Conservation (phyloP, 2,113 vertebrate species). For the Dasyprocta punctata region DNA sequence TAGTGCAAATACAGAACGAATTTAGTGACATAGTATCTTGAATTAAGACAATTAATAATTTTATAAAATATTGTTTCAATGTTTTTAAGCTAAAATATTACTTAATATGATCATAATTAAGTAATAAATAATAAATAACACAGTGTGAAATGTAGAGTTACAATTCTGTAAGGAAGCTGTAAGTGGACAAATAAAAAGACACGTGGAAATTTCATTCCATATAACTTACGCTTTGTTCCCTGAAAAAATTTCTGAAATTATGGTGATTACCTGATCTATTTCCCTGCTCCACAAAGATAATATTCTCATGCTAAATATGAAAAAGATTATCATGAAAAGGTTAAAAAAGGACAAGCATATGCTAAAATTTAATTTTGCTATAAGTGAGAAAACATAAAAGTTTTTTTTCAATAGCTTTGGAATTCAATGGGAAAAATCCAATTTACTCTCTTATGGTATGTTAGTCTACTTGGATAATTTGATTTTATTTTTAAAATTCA, state of each 20-base stretch:
- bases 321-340: neutral
- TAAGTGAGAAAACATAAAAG: neutral
- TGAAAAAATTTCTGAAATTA: neutral
- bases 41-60: no score
- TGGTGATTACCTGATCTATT: neutral
- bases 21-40: neutral
- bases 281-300: no score
- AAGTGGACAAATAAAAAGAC: no score
- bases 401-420: neutral
- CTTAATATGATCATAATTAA: no score
- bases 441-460: neutral
- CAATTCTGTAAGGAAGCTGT: no score
- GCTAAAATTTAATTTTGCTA: neutral
- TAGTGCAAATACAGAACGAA: neutral
- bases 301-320: neutral
- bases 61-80: neutral
- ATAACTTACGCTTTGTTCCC: neutral
- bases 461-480: neutral
- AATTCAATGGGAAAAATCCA: neutral
- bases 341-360: neutral
- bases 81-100: no score
- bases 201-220: neutral
- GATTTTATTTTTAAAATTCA: neutral
- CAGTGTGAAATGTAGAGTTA: neutral
- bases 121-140: no score